These are phyloP conservation scores for Anoura caudifer DNA, from an alignment of 2,113 vertebrate genomes.

Conservation along the genomic window DNA sequence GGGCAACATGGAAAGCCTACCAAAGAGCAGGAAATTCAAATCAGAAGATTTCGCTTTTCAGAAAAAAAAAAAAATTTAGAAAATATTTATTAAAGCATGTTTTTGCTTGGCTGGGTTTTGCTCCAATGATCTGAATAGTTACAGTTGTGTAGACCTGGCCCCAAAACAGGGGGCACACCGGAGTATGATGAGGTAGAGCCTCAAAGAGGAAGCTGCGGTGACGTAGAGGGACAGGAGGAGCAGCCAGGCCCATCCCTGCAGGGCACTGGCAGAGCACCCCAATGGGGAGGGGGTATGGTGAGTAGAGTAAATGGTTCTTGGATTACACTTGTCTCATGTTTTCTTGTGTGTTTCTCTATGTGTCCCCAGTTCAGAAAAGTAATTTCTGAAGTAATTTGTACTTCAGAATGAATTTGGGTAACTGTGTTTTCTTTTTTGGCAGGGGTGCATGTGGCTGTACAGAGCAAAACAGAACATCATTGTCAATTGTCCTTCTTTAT, in stretches of 20 bases:
- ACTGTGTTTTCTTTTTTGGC: background rate
- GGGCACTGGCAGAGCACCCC: background rate
- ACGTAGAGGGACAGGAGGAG: background rate
- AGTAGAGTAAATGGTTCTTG: background rate
- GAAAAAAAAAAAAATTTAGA: background rate
- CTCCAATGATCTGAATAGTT: background rate
- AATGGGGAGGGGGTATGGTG: accelerated
- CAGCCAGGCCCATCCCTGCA: background rate
- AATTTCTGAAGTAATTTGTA: background rate
- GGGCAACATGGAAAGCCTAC: background rate
- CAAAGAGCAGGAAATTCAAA: background rate
- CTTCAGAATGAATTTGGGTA: background rate
- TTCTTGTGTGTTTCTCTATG: background rate
- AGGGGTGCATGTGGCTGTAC: background rate
- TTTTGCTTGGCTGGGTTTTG: background rate
- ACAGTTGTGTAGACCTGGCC: background rate
- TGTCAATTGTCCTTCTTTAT: background rate
- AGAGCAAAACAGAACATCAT: background rate
- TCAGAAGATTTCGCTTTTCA: background rate
- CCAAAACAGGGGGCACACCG: background rate
- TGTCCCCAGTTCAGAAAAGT: background rate
- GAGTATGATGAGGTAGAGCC: background rate
- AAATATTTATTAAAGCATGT: background rate
- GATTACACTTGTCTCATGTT: background rate
- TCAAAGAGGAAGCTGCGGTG: background rate